A percentile compares a stretch with the other conserved stretches of the same genome.
These are phyloP conservation scores for Apodemia duryi DNA, from an alignment of 2,888 invertebrate species.

Conservation along the genomic window DNA sequence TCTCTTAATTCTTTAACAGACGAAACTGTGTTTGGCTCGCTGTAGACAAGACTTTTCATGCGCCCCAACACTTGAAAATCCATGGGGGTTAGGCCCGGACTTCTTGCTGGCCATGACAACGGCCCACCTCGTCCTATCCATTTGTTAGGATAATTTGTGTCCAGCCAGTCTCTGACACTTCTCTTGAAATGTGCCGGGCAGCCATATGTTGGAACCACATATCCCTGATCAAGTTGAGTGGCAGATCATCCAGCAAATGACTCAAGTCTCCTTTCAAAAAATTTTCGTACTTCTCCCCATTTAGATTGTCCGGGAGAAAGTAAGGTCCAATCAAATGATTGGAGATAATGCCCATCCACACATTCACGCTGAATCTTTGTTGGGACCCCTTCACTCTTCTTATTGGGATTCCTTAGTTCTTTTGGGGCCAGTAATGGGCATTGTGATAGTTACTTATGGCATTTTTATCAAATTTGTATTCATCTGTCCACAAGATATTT, in stretches of 20 bases:
- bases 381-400: no score
- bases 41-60: slow-evolving; percentile 31
- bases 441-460: no score
- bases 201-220: slow-evolving; percentile 34
- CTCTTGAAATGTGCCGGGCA: slow-evolving; percentile 30
- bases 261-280: slow-evolving; percentile 18
- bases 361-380: no score
- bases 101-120: slow-evolving; percentile 35
- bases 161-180: slow-evolving; percentile 32
- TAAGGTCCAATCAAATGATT: no score
- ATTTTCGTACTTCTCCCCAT: slow-evolving; percentile 15
- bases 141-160: slow-evolving; percentile 27
- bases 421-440: no score
- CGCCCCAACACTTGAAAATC: slow-evolving; percentile 34
- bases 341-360: no score
- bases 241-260: slow-evolving; percentile 22
- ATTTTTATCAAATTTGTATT: no score
- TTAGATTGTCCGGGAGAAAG: no score
- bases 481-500: no score
- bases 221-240: slow-evolving; percentile 25
- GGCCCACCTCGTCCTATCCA: slow-evolving; percentile 35
- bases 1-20: slow-evolving; percentile 28
- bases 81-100: slow-evolving; percentile 33
- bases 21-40: slow-evolving; percentile 22
- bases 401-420: no score